Base-by-base conservation (phyloP, 2,888 invertebrate genomes). In the Trachelus iudaicus region DNA sequence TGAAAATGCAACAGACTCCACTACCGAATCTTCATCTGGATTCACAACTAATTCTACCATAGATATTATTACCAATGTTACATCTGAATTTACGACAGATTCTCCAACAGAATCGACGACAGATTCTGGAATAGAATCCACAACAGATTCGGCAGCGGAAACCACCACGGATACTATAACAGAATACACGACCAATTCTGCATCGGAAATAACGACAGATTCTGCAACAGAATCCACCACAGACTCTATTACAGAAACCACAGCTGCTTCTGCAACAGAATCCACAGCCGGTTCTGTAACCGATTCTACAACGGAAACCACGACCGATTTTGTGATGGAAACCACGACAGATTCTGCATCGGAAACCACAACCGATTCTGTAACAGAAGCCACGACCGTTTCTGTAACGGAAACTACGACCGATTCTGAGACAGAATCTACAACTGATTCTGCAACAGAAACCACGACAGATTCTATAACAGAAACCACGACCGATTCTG, bases 91-190 rank as follows among this genome's bases (percentile, higher is more conserved):
- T 13, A 56, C 73, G 33, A 68, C 56, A 9, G n/a, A 71, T 30
- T 33, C 69, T 37, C n/a, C 76, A 71, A 73, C 77, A 35, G 75
- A n/a, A 30, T 9, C 34, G 9, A 74, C 31, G 3, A 69, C 75
- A 0, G 68, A 56, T 30, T 75, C 23, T 33, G 23, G 0, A 31
- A 56, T 33, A 0, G 68, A 40, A 75, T 3, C 68, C 12, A 75
- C 75, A 0, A 56, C 75, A 0, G 11, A n/a, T 23, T 30, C 37
- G 30, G 30, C 4, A 33, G 9, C 11, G 11, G 75, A 75, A 31
- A 23, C 11, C 11, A 75, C 75, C 3, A 34, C 73, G 0, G 73
- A 73, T 30, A 13, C 75, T 56, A 13, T 2, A 30, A 11, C 73
- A 4, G 68, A 75, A 75, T n/a, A 30, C 3, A 15, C 75, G 1